A percentile compares a stretch with the other conserved stretches of the same genome.
Evolutionary conservation across 2,113 vertebrate species (phyloP).

Genomic region (Psittacara wagleri): DNA sequence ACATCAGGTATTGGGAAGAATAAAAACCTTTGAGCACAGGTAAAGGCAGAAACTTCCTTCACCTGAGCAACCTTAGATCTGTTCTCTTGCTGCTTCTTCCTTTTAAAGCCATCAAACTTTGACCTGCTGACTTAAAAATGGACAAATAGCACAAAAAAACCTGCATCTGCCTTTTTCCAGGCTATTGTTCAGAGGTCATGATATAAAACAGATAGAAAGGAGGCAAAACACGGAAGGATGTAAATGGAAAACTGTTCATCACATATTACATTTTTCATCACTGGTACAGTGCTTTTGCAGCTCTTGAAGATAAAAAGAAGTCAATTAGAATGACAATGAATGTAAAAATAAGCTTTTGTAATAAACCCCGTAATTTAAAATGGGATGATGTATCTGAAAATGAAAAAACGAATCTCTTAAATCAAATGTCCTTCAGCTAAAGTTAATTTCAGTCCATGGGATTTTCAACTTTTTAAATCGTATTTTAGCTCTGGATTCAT

Average conservation of each 20-base stretch:
- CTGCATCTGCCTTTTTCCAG: neutral
- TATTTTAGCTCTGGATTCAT: constrained; percentile 61
- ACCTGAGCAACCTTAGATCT: neutral
- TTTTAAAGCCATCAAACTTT: constrained; percentile 33
- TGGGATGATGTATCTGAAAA: constrained; percentile 60
- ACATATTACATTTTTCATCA: constrained; percentile 66
- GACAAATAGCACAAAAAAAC: constrained; percentile 1
- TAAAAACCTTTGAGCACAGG: neutral
- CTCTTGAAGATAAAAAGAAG: constrained; percentile 55
- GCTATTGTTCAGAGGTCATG: neutral
- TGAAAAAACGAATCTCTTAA: constrained; percentile 64
- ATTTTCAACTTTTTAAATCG: constrained; percentile 55
- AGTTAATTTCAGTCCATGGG: constrained; percentile 69
- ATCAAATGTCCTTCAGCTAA: constrained; percentile 65
- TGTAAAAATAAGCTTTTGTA: constrained; percentile 66
- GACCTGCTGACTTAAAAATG: constrained; percentile 46
- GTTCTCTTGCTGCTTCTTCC: neutral
- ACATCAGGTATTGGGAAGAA: neutral
- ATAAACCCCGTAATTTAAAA: constrained; percentile 66
- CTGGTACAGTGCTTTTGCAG: constrained; percentile 45
- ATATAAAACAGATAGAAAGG: constrained; percentile 7
- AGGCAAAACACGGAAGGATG: constrained; percentile 24
- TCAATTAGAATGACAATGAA: constrained; percentile 67
- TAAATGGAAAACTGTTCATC: constrained; percentile 33
- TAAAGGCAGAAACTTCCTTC: constrained; percentile 47